Evolutionary conservation across 1,140 invertebrate genomes (phyloP).

Genomic region (Brachionus paranguensis): DNA sequence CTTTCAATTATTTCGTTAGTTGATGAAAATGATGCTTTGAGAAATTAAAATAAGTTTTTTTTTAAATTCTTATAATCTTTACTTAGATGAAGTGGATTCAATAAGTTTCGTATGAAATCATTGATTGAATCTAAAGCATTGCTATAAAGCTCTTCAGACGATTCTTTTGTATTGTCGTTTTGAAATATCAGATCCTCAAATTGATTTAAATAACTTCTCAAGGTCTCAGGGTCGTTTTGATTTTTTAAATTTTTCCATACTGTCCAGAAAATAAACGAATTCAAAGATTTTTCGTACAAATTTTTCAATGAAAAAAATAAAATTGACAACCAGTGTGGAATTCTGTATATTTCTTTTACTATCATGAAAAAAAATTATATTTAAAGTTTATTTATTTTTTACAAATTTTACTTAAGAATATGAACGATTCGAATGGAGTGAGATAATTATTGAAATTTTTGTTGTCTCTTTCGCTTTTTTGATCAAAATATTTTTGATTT

Average conservation of each 20-base stretch:
- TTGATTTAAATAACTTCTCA: not conserved
- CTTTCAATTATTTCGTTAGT: not conserved
- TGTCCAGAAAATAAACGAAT: constrained; percentile 1
- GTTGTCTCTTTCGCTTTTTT: not conserved
- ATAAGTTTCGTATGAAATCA: not conserved
- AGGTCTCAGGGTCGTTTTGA: not conserved
- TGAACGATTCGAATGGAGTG: not conserved
- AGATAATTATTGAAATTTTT: not conserved
- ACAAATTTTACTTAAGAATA: constrained; percentile 22
- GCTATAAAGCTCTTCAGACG: not conserved
- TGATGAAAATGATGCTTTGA: not conserved
- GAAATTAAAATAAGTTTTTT: not conserved
- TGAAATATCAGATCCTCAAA: not conserved
- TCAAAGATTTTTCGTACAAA: not conserved
- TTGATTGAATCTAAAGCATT: not conserved
- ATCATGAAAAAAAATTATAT: not conserved
- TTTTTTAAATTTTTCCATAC: not conserved
- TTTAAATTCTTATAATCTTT: not conserved
- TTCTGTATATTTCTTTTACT: not conserved
- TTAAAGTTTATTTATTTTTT: not conserved
- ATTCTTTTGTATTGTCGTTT: not conserved
- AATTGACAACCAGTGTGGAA: not conserved
- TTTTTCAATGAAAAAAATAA: not conserved
- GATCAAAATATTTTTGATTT: not conserved
- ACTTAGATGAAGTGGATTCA: not conserved